Conservation (phyloP, 2,113 vertebrate species). For the Semnornis frantzii region DNA sequence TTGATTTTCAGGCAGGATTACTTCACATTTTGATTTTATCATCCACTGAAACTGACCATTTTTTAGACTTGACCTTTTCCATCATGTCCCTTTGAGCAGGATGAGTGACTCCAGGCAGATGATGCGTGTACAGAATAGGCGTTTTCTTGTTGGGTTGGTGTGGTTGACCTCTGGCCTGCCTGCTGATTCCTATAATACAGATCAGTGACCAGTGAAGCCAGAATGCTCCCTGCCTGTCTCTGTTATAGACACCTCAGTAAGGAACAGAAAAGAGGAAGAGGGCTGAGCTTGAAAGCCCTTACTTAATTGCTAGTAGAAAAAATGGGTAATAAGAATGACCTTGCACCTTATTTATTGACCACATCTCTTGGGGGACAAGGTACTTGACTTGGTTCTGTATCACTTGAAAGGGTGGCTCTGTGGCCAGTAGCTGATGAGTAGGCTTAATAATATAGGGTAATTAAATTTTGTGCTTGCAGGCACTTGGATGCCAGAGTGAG, state of each 20-base stretch:
- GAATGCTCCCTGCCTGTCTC: constrained; percentile 35
- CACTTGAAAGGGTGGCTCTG: constrained; percentile 42
- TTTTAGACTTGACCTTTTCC: constrained; percentile 73
- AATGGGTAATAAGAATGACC: constrained; percentile 59
- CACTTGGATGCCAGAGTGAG: neutral
- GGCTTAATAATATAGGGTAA: constrained; percentile 36
- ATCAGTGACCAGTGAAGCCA: constrained; percentile 56
- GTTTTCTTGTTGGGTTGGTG: constrained; percentile 54
- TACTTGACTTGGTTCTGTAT: constrained; percentile 66
- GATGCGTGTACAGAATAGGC: constrained; percentile 39
- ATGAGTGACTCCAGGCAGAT: constrained; percentile 31
- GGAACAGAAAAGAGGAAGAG: constrained; percentile 15
- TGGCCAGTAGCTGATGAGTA: constrained; percentile 23
- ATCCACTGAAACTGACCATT: constrained; percentile 27
- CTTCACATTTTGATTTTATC: constrained; percentile 4
- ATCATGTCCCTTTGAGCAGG: constrained; percentile 46
- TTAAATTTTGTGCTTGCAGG: constrained; percentile 44
- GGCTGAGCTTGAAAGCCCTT: constrained; percentile 13
- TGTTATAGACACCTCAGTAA: constrained; percentile 54
- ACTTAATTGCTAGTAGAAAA: constrained; percentile 59
- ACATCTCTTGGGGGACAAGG: constrained; percentile 40
- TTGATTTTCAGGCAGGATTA: neutral
- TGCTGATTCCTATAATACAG: constrained; percentile 62
- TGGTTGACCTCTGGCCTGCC: constrained; percentile 57
- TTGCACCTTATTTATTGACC: constrained; percentile 65